Evolutionary conservation across 1,140 invertebrate species (phyloP), one percentile per base, ranked within the genome.

Genomic region (Fopius arisanus): DNA sequence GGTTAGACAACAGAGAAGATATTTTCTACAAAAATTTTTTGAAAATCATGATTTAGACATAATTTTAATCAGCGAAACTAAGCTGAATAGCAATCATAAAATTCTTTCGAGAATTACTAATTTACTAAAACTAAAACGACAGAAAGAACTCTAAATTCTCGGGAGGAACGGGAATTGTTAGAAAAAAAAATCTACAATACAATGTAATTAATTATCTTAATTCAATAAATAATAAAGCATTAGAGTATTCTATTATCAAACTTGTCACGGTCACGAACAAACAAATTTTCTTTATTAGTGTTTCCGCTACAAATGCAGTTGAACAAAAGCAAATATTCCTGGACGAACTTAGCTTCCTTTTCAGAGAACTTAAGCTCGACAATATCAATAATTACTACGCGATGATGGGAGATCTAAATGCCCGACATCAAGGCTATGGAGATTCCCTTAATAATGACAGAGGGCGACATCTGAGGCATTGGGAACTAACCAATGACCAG

Each of bases 231-330:
- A 70, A 70, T 9, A 16, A 16, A 62, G 21, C 59, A 37, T 14
- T 70, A 2, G 26, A 3, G 79, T 87, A 0, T 84, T 87, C 12
- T 84, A 80, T 1, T 90, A 40, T 70, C 29, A 54, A 70, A 68
- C 23, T 86, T 4, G 5, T 7, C 10, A 14, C 14, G 0, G 41
- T 9, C 6, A 68, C 26, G 0, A 43, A 48, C 4, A 68, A 48
- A 31, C 3, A 3, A 23, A 1, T 19, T 2, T 37, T 43, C 7
- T 28, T 68, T 16, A 29, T 68, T 10, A 68, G 67, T n/a, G 10
- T 23, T 0, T 68, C 43, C n/a, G 67, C 37, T 23, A 68, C 67
- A 1, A 48, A 41, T 12, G 40, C 16, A 33, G 29, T 14, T 3
- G 14, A 67, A 1, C 48, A 19, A 4, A 31, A 54, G 21, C 9